Percentiles rank a stretch among this genome's conserved stretches.
These are phyloP conservation scores for Peromyscus polionotus DNA, from an alignment of 2,113 vertebrate species.

Conservation along the genomic window DNA sequence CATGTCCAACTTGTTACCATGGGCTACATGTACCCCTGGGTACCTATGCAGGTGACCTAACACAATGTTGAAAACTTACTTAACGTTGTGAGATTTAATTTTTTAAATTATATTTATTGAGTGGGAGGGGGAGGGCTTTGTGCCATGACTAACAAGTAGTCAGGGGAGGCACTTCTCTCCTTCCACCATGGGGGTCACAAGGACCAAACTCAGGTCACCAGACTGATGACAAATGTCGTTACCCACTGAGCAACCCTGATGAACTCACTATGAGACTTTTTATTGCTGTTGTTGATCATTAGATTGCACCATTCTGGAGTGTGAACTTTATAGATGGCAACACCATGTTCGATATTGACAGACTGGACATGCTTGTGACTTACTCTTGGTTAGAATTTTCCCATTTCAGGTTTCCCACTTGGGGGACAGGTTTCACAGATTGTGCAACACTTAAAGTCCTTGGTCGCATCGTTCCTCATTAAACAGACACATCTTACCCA, in stretches of 20 bases:
- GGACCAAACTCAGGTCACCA: not conserved
- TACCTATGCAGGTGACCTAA: not conserved
- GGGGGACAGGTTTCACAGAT: not conserved
- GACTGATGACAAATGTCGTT: not conserved
- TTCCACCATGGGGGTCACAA: not conserved
- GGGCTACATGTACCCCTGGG: not conserved
- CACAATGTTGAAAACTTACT: not conserved
- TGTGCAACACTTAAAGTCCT: not conserved
- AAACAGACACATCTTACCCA: not conserved
- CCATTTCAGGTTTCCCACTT: not conserved
- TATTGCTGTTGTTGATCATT: not conserved
- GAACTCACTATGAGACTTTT: not conserved
- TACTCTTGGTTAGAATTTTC: not conserved
- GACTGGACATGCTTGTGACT: not conserved
- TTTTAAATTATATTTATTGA: not conserved
- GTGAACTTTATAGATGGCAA: not conserved
- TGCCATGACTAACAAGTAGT: not conserved
- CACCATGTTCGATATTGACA: not conserved
- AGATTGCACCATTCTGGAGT: not conserved
- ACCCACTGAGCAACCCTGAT: not conserved
- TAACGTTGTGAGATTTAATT: not conserved
- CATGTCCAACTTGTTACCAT: not conserved
- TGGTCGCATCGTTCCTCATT: not conserved
- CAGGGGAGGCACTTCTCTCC: not conserved
- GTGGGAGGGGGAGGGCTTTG: not conserved